Evolutionary conservation across 2,888 invertebrate species (phyloP), one percentile per base, ranked within the genome.

Genomic region (Nomada fucata): DNA sequence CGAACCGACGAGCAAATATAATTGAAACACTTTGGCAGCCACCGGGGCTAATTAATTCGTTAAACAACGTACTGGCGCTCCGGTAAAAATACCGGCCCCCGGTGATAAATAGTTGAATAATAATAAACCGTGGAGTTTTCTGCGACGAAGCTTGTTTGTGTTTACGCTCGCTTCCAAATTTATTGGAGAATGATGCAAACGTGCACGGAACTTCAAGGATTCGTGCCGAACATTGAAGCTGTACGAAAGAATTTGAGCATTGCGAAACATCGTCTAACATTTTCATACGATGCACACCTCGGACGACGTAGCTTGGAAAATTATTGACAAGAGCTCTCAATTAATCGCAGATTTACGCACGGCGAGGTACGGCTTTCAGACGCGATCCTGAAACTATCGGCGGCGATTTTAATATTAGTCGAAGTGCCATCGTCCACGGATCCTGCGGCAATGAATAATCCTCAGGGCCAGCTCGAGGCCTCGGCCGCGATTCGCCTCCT

Each of bases 181-280:
- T 65, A 73, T 73, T 7, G 57, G 26, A 23, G 36, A 3, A 15
- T 57, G 36, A 73, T 73, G 29, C 65, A 65, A 67, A 57, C 67
- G 57, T 67, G 67, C 57, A 18, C 36, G 36, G 67, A 57, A 65
- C 67, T 67, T 29, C 57, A 63, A 63, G 63, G 63, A 53, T 53
- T 13, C 11, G 0, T 5, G 29, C 36, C 10, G 36, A 59, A 57
- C 36, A 67, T 73, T 18, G 73, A 50, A 67, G n/a, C 57, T 59
- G 65, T 67, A 26, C 42, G 42, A 42, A 57, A 47, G 18, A 2
- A 18, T 57, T 57, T 36, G 13, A 9, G 26, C 9, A 60, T 47
- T 7, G 13, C 42, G 18, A 57, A 23, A 20, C 0, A 29, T 4
- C 9, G 29, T 47, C 20, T 57, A 20, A 57, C 29, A 63, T 47